phyloP scores from a whole-genome alignment of 2,113 vertebrate genomes.

The Gallinago undulata region DNA sequence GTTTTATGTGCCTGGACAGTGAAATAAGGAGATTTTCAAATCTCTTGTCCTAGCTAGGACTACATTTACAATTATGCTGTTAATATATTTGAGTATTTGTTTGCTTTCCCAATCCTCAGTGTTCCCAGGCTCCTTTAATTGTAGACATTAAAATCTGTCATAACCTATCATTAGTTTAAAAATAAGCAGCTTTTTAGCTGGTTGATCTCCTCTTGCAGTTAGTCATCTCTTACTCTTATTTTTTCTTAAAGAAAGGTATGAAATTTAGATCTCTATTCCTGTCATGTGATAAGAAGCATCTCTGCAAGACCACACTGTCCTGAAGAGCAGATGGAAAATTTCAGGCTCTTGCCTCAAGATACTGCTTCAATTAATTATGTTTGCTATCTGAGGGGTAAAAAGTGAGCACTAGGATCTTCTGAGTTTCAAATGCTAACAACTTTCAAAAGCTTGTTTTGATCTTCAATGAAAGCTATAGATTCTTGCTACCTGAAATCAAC shows the following conservation, averaged over 20 bases:
- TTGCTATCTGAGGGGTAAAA: neutral
- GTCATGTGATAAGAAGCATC: neutral
- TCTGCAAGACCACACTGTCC: neutral
- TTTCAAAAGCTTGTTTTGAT: neutral
- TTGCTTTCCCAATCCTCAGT: neutral
- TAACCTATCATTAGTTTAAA: neutral
- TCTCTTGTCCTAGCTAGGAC: neutral
- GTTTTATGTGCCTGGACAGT: neutral
- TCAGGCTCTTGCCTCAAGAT: neutral
- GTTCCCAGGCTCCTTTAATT: neutral
- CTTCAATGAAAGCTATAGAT: neutral
- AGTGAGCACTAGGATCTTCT: neutral
- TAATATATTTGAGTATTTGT: neutral
- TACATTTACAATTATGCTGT: neutral
- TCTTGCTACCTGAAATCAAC: neutral
- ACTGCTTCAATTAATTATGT: neutral
- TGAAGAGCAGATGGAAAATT: neutral
- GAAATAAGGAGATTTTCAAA: neutral
- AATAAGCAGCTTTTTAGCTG: neutral
- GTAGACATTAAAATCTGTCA: neutral
- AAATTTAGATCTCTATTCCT: neutral
- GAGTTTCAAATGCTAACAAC: neutral
- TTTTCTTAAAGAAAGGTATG: neutral
- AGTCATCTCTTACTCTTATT: neutral
- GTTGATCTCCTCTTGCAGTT: neutral